Percentiles rank a stretch among this genome's conserved stretches.
phyloP scores from a whole-genome alignment of 1,140 invertebrate species.

The Penaeus chinensis region DNA sequence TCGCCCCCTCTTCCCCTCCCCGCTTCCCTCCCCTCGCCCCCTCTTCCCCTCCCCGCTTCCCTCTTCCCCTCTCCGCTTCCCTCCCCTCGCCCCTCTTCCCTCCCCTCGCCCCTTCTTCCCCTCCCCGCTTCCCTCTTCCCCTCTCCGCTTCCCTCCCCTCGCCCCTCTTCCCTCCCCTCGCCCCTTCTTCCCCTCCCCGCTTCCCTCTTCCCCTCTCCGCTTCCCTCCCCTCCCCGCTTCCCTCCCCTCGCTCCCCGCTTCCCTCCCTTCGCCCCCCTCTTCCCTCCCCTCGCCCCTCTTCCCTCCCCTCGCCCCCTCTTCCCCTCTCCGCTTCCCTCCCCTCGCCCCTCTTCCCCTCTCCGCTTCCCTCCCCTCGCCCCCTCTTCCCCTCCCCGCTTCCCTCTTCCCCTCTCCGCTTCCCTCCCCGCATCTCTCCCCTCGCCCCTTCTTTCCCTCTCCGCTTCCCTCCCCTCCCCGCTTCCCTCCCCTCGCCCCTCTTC shows the following conservation, averaged over 20 bases:
- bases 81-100: background rate
- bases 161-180: background rate
- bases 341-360: background rate
- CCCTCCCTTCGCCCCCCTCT: background rate
- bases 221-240: background rate
- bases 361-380: background rate
- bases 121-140: background rate
- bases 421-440: too few species aligned
- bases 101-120: too few species aligned
- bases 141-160: background rate
- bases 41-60: background rate
- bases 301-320: background rate
- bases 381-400: background rate
- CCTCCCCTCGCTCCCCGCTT: background rate
- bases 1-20: too few species aligned
- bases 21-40: background rate
- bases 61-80: background rate
- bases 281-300: background rate
- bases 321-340: background rate
- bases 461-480: background rate
- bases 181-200: background rate
- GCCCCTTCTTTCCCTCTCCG: too few species aligned
- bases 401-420: background rate
- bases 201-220: background rate
- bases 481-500: background rate